These are phyloP conservation scores for Mustela nigripes DNA, from an alignment of 2,113 vertebrate species.

Conservation along the genomic window DNA sequence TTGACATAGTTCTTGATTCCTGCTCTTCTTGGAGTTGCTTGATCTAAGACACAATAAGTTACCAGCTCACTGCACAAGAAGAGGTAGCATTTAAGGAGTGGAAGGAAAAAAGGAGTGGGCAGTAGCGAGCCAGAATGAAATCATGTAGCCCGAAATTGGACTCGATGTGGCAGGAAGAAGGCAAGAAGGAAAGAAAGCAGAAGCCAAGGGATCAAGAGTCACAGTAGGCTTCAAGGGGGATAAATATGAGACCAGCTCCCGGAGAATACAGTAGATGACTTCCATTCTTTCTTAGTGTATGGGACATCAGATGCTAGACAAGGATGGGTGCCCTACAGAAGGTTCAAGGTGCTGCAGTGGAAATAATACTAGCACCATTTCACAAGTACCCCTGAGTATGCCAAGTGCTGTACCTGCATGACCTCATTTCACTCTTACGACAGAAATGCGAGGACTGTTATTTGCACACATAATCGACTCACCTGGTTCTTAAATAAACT, in stretches of 20 bases:
- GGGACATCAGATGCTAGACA: background rate
- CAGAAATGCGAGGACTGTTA: background rate
- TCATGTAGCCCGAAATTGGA: background rate
- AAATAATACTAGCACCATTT: background rate
- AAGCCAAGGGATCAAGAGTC: background rate
- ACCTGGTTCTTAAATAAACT: background rate
- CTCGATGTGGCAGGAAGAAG: background rate
- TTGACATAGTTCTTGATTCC: background rate
- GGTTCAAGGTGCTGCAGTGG: background rate
- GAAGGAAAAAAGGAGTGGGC: background rate
- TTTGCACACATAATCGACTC: too few relatives aligned
- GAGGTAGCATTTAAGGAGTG: background rate
- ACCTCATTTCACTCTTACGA: background rate
- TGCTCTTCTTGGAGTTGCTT: slow-evolving; percentile 4
- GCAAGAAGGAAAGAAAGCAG: background rate
- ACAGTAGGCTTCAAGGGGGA: background rate
- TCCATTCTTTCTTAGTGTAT: background rate
- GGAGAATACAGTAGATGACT: background rate
- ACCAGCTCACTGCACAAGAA: background rate
- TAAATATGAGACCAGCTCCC: background rate
- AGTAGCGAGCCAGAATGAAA: background rate
- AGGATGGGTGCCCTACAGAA: background rate
- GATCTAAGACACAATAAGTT: background rate
- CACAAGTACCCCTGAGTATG: background rate
- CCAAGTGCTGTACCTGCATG: too few relatives aligned